Conservation (phyloP, 2,797 vertebrate genomes). For the Erethizon dorsatum region DNA sequence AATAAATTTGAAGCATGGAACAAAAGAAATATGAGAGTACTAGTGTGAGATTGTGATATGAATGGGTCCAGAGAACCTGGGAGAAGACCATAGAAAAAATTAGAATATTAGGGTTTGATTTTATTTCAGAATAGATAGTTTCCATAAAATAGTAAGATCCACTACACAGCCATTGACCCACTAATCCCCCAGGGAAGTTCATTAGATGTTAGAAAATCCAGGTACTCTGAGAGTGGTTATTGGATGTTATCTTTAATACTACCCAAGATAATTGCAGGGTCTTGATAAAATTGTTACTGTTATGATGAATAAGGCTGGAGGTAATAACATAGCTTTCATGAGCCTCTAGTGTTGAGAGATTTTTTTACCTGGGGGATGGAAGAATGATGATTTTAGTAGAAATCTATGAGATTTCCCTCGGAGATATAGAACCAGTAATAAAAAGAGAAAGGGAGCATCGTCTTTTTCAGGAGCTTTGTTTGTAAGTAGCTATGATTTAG, state of each 20-base stretch:
- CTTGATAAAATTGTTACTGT: neutral
- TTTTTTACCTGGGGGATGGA: neutral
- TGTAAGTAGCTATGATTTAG: neutral
- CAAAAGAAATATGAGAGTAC: neutral
- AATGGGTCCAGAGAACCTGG: neutral
- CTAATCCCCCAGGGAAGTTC: neutral
- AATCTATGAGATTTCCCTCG: neutral
- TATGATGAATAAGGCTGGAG: neutral
- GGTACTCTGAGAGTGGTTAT: neutral
- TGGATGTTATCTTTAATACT: neutral
- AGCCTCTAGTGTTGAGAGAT: neutral
- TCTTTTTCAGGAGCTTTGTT: neutral
- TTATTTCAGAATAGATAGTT: neutral
- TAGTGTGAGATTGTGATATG: neutral
- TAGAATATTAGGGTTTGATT: neutral
- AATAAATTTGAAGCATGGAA: neutral
- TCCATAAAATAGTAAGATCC: neutral
- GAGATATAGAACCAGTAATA: neutral
- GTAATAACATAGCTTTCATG: neutral
- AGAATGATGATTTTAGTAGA: neutral
- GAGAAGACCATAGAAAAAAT: neutral
- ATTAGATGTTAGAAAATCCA: neutral
- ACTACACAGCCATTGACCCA: neutral
- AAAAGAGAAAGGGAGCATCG: neutral
- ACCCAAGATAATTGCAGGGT: neutral